phyloP scores from a whole-genome alignment of 2,797 vertebrate species.

The Spinus pinus region DNA sequence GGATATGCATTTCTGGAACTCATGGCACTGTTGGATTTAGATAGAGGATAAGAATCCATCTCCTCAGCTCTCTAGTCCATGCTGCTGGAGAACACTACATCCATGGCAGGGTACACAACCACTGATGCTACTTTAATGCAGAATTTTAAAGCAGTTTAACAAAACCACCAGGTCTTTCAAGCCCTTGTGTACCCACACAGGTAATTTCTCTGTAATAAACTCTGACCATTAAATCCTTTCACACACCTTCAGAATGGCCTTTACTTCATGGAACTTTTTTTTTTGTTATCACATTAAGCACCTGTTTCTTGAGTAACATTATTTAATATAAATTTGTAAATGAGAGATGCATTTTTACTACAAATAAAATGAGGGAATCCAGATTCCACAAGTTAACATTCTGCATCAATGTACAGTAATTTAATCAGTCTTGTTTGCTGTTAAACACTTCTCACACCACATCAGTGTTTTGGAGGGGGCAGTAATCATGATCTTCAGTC shows the following conservation, averaged over 20 bases:
- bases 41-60: background rate
- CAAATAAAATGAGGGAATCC: background rate
- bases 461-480: background rate
- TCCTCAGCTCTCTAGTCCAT: background rate
- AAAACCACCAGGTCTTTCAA: constrained; percentile 15
- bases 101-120: background rate
- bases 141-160: background rate
- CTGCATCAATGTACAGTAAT: constrained; percentile 18
- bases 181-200: background rate
- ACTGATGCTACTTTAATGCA: background rate
- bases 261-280: background rate
- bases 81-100: background rate
- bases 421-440: constrained; percentile 23
- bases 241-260: background rate
- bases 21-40: background rate
- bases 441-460: background rate
- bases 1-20: background rate
- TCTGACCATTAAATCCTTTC: background rate
- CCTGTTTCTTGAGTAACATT: background rate
- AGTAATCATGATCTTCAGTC: constrained; percentile 51
- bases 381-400: background rate
- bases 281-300: background rate
- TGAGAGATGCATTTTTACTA: constrained; percentile 54
- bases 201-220: constrained; percentile 13
- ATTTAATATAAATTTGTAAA: constrained; percentile 33